phyloP scores from a whole-genome alignment of 2,113 vertebrate genomes.

The Mirza zaza region DNA sequence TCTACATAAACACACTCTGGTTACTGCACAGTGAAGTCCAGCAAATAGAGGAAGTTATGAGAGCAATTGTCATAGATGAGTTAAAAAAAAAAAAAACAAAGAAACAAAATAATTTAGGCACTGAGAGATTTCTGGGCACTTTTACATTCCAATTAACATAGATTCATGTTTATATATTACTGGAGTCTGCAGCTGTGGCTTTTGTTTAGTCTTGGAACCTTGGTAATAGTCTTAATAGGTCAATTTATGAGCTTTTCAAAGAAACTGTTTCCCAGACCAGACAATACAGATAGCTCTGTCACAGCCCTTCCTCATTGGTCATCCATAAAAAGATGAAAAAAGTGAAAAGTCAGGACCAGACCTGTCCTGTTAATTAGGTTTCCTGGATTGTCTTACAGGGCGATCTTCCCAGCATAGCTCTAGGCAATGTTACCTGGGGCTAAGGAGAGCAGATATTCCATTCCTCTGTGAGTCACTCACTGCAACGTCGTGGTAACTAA shows the following conservation, averaged over 20 bases:
- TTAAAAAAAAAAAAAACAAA: neutral
- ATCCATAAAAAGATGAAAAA: neutral
- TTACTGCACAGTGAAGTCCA: neutral
- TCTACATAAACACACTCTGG: neutral
- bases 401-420: neutral
- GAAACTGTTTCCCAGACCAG: conserved; percentile 9
- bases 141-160: conserved; percentile 18
- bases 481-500: neutral
- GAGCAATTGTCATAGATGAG: neutral
- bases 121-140: neutral
- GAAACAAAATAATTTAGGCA: neutral
- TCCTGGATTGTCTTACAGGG: neutral
- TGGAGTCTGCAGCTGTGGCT: neutral
- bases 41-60: neutral
- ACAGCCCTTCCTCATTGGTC: neutral
- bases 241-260: conserved; percentile 50
- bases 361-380: neutral
- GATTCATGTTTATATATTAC: neutral
- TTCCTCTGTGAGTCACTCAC: conserved; percentile 28
- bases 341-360: neutral
- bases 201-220: neutral
- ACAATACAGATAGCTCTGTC: neutral
- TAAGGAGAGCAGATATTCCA: conserved; percentile 32
- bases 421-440: neutral
- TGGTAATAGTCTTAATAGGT: neutral